Evolutionary conservation across 2,797 vertebrate genomes (phyloP).

Genomic region (Sebastes hubbsi): DNA sequence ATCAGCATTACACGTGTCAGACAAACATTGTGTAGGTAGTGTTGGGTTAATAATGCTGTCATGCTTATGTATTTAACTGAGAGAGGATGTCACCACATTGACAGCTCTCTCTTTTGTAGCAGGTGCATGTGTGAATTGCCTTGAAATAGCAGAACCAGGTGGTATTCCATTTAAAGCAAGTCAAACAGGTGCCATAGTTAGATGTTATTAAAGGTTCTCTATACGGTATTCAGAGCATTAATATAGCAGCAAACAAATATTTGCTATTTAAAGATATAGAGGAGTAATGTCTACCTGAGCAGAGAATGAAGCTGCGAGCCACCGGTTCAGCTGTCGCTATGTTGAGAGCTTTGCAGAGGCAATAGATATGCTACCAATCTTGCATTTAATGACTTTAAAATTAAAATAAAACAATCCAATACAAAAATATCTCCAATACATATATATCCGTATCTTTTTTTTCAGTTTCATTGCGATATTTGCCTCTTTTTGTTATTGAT

Average conservation of each 20-base stretch:
- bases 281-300: neutral
- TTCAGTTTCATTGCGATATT: neutral
- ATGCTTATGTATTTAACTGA: neutral
- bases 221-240: fast-evolving
- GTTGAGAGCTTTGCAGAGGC: no score
- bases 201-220: neutral
- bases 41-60: neutral
- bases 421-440: neutral
- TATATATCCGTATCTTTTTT: neutral
- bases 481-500: neutral
- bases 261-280: neutral
- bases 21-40: neutral
- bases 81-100: neutral
- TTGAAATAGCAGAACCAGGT: slow-evolving; percentile 2
- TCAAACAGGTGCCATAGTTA: neutral
- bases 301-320: neutral
- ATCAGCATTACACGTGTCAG: neutral
- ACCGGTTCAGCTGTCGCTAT: no score
- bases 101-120: neutral
- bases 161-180: neutral
- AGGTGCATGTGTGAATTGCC: neutral
- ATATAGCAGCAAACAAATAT: neutral
- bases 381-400: no score
- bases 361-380: no score
- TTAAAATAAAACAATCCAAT: neutral